These are phyloP conservation scores for Augiades crinisus DNA, from an alignment of 2,888 invertebrate species.

Conservation along the genomic window DNA sequence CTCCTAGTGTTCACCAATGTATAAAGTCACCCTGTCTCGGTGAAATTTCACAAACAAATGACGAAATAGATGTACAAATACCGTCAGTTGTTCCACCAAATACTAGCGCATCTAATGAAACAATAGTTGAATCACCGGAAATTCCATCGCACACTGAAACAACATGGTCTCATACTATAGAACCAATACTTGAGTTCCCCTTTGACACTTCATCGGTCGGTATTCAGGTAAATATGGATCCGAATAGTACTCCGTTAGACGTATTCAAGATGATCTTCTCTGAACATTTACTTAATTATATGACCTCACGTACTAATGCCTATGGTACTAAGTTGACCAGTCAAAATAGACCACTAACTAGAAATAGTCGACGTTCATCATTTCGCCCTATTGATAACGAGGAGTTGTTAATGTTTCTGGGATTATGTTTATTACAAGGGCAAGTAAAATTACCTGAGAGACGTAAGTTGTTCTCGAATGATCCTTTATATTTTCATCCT, in stretches of 20 bases:
- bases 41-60: too few relatives aligned
- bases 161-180: too few relatives aligned
- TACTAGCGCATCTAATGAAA: too few relatives aligned
- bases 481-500: slow-evolving; percentile 1
- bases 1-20: neutral
- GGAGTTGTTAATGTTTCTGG: slow-evolving; percentile 27
- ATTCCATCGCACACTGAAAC: too few relatives aligned
- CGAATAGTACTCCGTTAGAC: neutral
- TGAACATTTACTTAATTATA: neutral
- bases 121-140: too few relatives aligned
- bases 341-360: slow-evolving; percentile 23
- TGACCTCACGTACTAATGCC: too few relatives aligned
- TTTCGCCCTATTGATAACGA: slow-evolving; percentile 14
- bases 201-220: neutral
- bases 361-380: slow-evolving; percentile 8
- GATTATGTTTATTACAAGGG: slow-evolving; percentile 25
- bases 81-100: too few relatives aligned
- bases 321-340: neutral
- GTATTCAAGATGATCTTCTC: neutral
- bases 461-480: slow-evolving; percentile 22
- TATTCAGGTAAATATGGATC: neutral
- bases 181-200: too few relatives aligned
- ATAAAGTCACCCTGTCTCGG: too few relatives aligned
- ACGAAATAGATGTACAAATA: too few relatives aligned
- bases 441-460: slow-evolving; percentile 20